Conservation (phyloP, 2,113 vertebrate genomes). For the Perognathus longimembris region DNA sequence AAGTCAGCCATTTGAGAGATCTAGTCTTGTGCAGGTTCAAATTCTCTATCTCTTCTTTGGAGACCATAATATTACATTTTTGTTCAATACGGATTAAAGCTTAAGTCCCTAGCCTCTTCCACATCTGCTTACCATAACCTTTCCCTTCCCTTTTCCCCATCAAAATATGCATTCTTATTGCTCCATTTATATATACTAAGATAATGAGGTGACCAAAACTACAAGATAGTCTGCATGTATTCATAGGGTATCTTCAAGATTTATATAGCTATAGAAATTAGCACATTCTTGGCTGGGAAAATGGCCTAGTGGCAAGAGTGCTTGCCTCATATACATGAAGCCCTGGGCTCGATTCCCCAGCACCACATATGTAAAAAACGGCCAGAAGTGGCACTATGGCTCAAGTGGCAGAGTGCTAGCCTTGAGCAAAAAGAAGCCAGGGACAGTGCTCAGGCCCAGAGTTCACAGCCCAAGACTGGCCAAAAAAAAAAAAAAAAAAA, state of each 20-base stretch:
- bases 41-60: neutral
- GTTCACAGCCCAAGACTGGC: too few relatives aligned
- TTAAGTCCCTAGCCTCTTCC: neutral
- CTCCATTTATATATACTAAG: neutral
- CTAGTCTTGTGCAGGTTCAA: neutral
- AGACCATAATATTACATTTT: neutral
- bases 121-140: neutral
- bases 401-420: too few relatives aligned
- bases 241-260: neutral
- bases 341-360: too few relatives aligned
- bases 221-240: neutral
- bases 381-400: too few relatives aligned
- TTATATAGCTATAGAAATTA: neutral
- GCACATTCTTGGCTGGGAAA: constrained; percentile 18
- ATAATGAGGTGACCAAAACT: constrained; percentile 3
- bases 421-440: too few relatives aligned
- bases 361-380: too few relatives aligned
- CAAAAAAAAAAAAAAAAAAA: too few relatives aligned
- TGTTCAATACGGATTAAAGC: constrained; percentile 37
- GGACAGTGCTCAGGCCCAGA: too few relatives aligned
- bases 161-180: constrained; percentile 3
- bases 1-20: neutral
- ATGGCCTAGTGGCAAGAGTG: too few relatives aligned
- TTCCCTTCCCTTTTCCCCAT: neutral
- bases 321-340: too few relatives aligned